These are phyloP conservation scores for Pseudochirops cupreus DNA, from an alignment of 2,797 vertebrate genomes.

Conservation along the genomic window DNA sequence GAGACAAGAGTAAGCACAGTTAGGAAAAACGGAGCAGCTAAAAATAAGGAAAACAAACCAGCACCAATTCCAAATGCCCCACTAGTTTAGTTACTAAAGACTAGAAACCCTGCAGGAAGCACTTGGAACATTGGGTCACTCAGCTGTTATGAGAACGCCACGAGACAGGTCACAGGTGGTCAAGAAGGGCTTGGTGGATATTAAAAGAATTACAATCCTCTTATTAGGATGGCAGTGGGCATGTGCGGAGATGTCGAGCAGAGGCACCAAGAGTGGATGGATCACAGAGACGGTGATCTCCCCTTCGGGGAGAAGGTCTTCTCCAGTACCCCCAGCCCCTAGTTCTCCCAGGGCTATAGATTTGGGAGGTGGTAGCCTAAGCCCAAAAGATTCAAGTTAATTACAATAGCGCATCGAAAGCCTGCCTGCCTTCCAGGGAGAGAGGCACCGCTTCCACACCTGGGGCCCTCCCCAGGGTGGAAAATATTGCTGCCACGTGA, in stretches of 20 bases:
- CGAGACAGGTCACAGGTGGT: conserved; percentile 56
- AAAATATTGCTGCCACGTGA: conserved; percentile 30
- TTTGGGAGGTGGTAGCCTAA: background rate
- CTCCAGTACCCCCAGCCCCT: background rate
- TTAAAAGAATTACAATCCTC: conserved; percentile 93
- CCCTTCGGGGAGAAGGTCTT: background rate
- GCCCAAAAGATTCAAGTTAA: conserved; percentile 6
- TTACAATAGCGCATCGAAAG: background rate
- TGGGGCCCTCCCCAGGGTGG: background rate
- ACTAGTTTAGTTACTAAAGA: background rate
- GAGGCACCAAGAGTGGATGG: conserved; percentile 43
- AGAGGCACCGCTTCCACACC: background rate
- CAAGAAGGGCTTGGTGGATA: conserved; percentile 83
- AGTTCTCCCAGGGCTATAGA: background rate
- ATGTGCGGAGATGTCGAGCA: conserved; percentile 63
- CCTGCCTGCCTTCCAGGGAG: conserved; percentile 53
- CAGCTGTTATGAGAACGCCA: background rate
- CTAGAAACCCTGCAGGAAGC: background rate
- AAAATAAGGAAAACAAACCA: background rate
- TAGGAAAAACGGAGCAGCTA: background rate
- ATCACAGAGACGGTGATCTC: conserved; percentile 29
- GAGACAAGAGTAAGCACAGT: background rate
- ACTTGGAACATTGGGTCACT: conserved; percentile 16
- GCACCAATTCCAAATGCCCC: background rate
- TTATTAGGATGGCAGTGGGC: conserved; percentile 82